phyloP scores from a whole-genome alignment of 2,113 vertebrate species.

The Callaeas wilsoni region DNA sequence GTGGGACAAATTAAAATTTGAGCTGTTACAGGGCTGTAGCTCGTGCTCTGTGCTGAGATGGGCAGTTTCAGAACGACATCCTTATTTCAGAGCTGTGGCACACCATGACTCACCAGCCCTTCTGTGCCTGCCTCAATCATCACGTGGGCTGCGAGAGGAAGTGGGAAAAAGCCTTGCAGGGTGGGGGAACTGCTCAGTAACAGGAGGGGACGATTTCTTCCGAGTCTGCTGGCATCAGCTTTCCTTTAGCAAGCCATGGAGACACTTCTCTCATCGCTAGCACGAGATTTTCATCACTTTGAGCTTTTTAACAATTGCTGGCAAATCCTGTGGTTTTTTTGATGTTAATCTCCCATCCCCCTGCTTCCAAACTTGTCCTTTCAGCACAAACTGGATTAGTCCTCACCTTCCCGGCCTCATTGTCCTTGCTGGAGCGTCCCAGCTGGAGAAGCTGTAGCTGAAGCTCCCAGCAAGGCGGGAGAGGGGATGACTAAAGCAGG shows the following conservation, averaged over 20 bases:
- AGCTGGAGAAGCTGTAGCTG: neutral
- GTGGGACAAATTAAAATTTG: neutral
- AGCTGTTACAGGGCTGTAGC: neutral
- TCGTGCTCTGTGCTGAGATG: neutral
- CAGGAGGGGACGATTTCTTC: neutral
- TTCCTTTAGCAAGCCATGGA: neutral
- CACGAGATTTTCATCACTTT: neutral
- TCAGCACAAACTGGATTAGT: neutral
- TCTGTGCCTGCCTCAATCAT: neutral
- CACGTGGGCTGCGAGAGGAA: neutral
- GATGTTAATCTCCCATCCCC: neutral
- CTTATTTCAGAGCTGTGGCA: slow-evolving; percentile 6
- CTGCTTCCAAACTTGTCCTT: neutral
- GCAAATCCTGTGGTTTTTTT: neutral
- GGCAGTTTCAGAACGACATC: slow-evolving; percentile 2
- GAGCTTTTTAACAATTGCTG: neutral
- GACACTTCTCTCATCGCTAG: neutral
- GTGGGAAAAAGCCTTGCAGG: neutral
- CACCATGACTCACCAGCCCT: slow-evolving; percentile 27
- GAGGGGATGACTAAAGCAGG: neutral
- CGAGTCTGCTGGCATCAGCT: neutral
- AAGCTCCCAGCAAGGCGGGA: neutral
- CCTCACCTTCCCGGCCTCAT: neutral
- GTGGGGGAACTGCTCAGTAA: neutral
- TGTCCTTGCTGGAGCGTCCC: neutral